These are phyloP conservation scores for Bemisia tabaci DNA, from an alignment of 1,140 invertebrate species.

Conservation along the genomic window DNA sequence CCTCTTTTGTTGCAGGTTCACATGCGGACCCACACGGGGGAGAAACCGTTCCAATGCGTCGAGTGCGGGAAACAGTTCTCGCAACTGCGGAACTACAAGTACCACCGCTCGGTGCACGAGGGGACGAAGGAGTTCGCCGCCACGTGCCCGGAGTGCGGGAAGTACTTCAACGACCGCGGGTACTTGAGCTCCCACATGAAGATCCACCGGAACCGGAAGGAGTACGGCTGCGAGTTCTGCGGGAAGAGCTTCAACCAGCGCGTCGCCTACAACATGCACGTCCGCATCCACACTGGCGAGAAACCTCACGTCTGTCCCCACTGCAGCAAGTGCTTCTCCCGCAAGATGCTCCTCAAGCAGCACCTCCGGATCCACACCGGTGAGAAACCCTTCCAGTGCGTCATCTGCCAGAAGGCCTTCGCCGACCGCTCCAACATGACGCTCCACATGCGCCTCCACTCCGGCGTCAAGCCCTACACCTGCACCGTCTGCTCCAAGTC, in stretches of 20 bases:
- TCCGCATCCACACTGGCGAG: conserved; percentile 61
- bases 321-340: conserved; percentile 74
- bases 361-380: conserved; percentile 62
- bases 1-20: conserved; percentile 33
- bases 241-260: conserved; percentile 55
- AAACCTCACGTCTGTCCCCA: conserved; percentile 73
- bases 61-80: conserved; percentile 40
- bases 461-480: conserved; percentile 72
- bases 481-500: conserved; percentile 71
- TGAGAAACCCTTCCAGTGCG: conserved; percentile 58
- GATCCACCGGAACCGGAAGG: conserved; percentile 26
- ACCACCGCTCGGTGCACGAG: conserved; percentile 25
- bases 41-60: conserved; percentile 44
- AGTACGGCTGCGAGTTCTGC: conserved; percentile 40
- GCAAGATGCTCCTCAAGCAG: conserved; percentile 65
- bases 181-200: conserved; percentile 30
- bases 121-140: conserved; percentile 30
- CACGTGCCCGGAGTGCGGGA: conserved; percentile 40
- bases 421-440: conserved; percentile 73
- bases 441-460: conserved; percentile 58
- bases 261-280: conserved; percentile 62
- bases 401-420: conserved; percentile 55
- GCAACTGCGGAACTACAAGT: conserved; percentile 25
- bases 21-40: conserved; percentile 49
- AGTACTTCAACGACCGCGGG: conserved; percentile 39